A percentile compares a stretch with the other conserved stretches of the same genome.
These are phyloP conservation scores for Larimichthys polyactis DNA, from an alignment of 2,113 vertebrate genomes.

Conservation along the genomic window DNA sequence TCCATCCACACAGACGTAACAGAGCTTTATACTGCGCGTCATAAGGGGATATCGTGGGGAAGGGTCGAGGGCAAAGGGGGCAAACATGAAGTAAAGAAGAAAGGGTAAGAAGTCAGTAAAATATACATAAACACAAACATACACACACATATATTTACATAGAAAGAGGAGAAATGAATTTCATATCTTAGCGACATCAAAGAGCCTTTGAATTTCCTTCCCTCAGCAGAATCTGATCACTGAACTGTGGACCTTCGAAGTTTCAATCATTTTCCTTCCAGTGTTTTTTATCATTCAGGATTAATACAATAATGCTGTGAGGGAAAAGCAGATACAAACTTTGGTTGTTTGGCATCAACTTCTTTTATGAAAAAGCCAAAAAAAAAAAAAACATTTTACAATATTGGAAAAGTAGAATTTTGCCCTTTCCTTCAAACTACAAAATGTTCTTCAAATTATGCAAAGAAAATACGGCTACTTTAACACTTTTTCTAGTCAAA, in stretches of 20 bases:
- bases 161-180: not conserved
- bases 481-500: too few relatives aligned
- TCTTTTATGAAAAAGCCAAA: too few relatives aligned
- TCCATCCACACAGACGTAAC: not conserved
- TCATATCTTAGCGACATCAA: not conserved
- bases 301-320: not conserved
- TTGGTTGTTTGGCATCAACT: too few relatives aligned
- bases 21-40: not conserved
- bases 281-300: not conserved
- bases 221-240: constrained; percentile 30
- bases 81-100: not conserved
- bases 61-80: constrained; percentile 5
- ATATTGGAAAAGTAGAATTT: too few relatives aligned
- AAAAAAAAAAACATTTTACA: too few relatives aligned
- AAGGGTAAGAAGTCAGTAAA: not conserved
- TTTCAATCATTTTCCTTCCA: not conserved
- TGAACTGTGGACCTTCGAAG: not conserved
- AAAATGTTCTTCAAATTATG: too few relatives aligned
- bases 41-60: not conserved
- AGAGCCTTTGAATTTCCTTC: constrained; percentile 8
- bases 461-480: too few relatives aligned
- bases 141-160: constrained; percentile 1
- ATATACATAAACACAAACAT: not conserved
- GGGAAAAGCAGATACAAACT: not conserved
- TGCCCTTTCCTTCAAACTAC: too few relatives aligned